A percentile compares a stretch with the other conserved stretches of the same genome.
Evolutionary conservation across 1,140 invertebrate species (phyloP).

Genomic region (roundworm (Caenorhabditis elegans)): WBcel235 BX284602.5:1316001-1316500

Average conservation of each 20-base stretch:
- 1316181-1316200: neutral
- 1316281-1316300: slow-evolving; percentile 35
- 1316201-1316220: slow-evolving; percentile 15
- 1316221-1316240: slow-evolving; percentile 31
- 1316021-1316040: neutral
- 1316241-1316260: neutral
- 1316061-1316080: neutral
- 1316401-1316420: neutral
- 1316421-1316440: too few relatives aligned
- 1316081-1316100: neutral
- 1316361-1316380: slow-evolving; percentile 47
- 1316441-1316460: too few relatives aligned
- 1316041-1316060: slow-evolving; percentile 19
- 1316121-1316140: neutral
- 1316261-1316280: neutral
- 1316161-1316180: neutral
- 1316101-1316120: neutral
- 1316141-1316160: neutral
- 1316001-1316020: neutral
- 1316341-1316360: neutral
- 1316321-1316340: slow-evolving; percentile 24
- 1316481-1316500: too few relatives aligned
- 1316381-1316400: too few relatives aligned
- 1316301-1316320: slow-evolving; percentile 13
- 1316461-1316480: too few relatives aligned